phyloP scores from a whole-genome alignment of 2,888 invertebrate species.

The Holacanthella duospinosa region DNA sequence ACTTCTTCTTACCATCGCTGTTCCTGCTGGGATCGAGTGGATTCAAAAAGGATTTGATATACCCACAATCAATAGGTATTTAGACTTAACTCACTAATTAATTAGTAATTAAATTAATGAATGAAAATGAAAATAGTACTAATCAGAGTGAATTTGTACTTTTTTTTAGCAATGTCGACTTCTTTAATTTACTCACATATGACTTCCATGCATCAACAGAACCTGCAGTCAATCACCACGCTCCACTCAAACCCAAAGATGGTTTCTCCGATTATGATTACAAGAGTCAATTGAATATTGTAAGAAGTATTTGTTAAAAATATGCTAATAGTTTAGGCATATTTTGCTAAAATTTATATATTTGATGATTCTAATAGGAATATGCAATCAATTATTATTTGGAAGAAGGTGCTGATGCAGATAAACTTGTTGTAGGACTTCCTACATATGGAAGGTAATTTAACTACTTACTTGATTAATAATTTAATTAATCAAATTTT shows the following conservation, averaged over 20 bases:
- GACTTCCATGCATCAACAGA: conserved; percentile 89
- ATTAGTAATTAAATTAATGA: not conserved
- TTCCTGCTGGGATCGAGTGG: conserved; percentile 85
- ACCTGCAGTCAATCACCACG: conserved; percentile 81
- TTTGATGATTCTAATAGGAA: conserved; percentile 40
- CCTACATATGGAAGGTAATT: conserved; percentile 56
- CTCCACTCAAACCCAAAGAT: conserved; percentile 66
- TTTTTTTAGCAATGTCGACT: conserved; percentile 64
- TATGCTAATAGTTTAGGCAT: not conserved
- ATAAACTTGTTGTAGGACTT: conserved; percentile 43
- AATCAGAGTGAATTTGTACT: no score
- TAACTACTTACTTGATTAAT: not conserved
- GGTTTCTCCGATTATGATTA: conserved; percentile 79
- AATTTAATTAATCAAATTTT: not conserved
- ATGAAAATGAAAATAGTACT: not conserved
- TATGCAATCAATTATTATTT: conserved; percentile 42
- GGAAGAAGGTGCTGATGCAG: conserved; percentile 40
- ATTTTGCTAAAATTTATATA: not conserved
- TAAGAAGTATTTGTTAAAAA: conserved; percentile 47
- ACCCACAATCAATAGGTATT: conserved; percentile 66
- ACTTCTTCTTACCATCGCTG: conserved; percentile 80
- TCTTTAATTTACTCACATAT: conserved; percentile 82
- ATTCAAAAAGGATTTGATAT: conserved; percentile 89
- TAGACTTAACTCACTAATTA: not conserved
- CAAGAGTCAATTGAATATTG: conserved; percentile 76